A percentile compares a stretch with the other conserved stretches of the same genome.
These are phyloP conservation scores for Zoanthus sansibaricus DNA, from an alignment of 92 coral and sea anemone species.

Conservation along the genomic window DNA sequence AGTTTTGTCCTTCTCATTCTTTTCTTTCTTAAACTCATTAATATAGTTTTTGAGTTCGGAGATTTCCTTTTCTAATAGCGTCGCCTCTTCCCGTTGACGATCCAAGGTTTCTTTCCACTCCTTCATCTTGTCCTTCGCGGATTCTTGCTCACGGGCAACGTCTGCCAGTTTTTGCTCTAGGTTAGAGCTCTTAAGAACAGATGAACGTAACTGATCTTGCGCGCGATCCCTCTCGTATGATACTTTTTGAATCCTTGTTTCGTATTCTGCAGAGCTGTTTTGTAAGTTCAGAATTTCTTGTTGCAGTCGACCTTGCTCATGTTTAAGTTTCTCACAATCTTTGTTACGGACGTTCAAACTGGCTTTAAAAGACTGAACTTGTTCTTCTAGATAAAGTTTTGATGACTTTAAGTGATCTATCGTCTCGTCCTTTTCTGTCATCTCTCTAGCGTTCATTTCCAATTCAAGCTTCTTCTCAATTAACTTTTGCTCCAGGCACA, in stretches of 20 bases:
- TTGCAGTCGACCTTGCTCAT: conserved; percentile 84
- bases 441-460: conserved; percentile 76
- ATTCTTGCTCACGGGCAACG: conserved; percentile 68
- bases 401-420: conserved; percentile 80
- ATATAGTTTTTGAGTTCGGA: conserved; percentile 65
- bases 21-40: conserved; percentile 55
- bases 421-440: conserved; percentile 82
- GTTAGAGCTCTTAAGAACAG: conserved; percentile 65
- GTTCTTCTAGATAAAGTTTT: conserved; percentile 86
- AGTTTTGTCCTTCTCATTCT: conserved; percentile 61
- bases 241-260: conserved; percentile 77
- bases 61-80: conserved; percentile 73
- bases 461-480: conserved; percentile 81
- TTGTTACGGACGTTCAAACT: conserved; percentile 80
- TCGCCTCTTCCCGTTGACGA: conserved; percentile 66
- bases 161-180: conserved; percentile 85
- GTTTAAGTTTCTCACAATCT: conserved; percentile 86
- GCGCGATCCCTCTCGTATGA: conserved; percentile 81
- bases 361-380: conserved; percentile 79
- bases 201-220: conserved; percentile 77
- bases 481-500: conserved; percentile 87
- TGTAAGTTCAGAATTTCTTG: conserved; percentile 81
- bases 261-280: conserved; percentile 69
- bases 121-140: conserved; percentile 72
- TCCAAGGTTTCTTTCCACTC: conserved; percentile 80